These are phyloP conservation scores for Pyrocephalus nanus DNA, from an alignment of 2,797 vertebrate species.

Conservation along the genomic window DNA sequence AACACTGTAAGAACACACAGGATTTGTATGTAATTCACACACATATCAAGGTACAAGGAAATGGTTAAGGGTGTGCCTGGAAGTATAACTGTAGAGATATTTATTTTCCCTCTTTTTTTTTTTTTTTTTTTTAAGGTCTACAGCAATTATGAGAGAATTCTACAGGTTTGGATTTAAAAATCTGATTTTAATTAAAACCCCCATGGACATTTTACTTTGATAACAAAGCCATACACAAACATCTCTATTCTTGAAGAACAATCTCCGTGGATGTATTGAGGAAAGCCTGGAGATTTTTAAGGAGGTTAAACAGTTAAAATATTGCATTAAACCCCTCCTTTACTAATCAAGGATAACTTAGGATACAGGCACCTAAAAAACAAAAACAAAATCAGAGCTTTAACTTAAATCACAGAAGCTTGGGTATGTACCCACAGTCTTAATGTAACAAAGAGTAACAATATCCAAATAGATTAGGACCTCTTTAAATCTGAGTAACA, in stretches of 20 bases:
- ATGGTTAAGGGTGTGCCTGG: not conserved
- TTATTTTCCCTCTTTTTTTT: not conserved
- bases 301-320: not conserved
- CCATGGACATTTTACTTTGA: not conserved
- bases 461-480: not conserved
- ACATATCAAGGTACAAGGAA: not conserved
- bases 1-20: not conserved
- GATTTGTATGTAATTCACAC: not conserved
- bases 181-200: not conserved
- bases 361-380: not conserved
- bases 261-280: not conserved
- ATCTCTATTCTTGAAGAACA: not conserved
- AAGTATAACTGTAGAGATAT: not conserved
- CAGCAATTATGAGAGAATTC: not conserved
- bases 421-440: not conserved
- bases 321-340: not conserved
- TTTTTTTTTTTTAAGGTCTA: not conserved
- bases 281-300: not conserved
- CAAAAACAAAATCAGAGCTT: not conserved
- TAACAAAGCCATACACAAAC: not conserved
- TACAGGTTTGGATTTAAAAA: not conserved
- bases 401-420: not conserved
- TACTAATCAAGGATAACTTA: not conserved
- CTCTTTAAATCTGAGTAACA: not conserved
- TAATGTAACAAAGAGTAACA: not conserved